phyloP scores from a whole-genome alignment of 2,797 vertebrate species.

The Salmo trutta region DNA sequence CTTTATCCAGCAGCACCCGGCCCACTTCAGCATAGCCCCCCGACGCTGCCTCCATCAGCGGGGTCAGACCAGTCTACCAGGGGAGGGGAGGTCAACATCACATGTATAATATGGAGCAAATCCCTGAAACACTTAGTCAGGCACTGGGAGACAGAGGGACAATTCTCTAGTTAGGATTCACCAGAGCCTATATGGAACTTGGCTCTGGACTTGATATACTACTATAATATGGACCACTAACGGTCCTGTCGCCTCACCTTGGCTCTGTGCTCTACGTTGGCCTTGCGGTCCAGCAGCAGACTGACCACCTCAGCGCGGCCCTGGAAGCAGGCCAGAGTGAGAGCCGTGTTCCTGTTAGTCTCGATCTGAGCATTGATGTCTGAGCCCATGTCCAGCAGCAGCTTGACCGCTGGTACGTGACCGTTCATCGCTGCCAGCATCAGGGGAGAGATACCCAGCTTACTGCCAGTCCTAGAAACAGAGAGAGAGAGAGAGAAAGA shows the following conservation, averaged over 20 bases:
- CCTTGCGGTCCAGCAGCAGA: constrained; percentile 95
- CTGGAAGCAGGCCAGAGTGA: constrained; percentile 97
- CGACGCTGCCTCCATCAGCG: constrained; percentile 98
- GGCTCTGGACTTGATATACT: too few relatives aligned
- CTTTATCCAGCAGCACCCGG: constrained; percentile 96
- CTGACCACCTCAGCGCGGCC: constrained; percentile 98
- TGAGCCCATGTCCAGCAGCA: constrained; percentile 97
- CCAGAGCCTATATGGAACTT: too few relatives aligned
- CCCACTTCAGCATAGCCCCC: constrained; percentile 98
- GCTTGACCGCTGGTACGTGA: constrained; percentile 95
- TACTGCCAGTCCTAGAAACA: constrained; percentile 90
- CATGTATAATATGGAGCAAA: background rate
- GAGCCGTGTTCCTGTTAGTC: constrained; percentile 97
- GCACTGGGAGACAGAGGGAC: too few relatives aligned
- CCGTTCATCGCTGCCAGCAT: constrained; percentile 99
- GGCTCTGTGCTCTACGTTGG: constrained; percentile 97
- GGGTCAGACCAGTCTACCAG: constrained; percentile 93
- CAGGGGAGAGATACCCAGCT: constrained; percentile 96
- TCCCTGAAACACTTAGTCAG: too few relatives aligned
- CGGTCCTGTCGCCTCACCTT: constrained; percentile 79
- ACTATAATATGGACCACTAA: too few relatives aligned
- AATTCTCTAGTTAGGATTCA: too few relatives aligned
- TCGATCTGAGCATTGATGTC: constrained; percentile 99
- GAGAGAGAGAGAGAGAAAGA: constrained; percentile 6
- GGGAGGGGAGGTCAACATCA: constrained; percentile 4